phyloP scores from a whole-genome alignment of 2,797 vertebrate species.

The Mormyrops attenuatus region DNA sequence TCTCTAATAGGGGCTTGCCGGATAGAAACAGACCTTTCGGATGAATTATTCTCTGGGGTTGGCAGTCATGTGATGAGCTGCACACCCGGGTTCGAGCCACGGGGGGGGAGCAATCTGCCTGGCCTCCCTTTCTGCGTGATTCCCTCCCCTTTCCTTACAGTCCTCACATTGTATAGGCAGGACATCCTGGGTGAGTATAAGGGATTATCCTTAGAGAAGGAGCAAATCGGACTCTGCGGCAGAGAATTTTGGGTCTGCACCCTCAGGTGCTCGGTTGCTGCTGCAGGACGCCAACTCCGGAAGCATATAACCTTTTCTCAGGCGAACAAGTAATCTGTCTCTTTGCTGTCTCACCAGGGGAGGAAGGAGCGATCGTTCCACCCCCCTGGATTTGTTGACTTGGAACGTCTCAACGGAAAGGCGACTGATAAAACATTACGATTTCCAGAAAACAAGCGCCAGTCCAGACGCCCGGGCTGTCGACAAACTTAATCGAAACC shows the following conservation, averaged over 20 bases:
- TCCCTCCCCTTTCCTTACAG: constrained; percentile 39
- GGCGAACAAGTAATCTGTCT: neutral
- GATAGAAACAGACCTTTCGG: constrained; percentile 50
- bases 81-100: constrained; percentile 32
- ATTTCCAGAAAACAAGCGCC: neutral
- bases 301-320: neutral
- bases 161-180: constrained; percentile 60
- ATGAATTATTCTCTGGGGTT: constrained; percentile 41
- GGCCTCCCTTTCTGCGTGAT: constrained; percentile 21
- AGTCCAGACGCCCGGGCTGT: neutral
- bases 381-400: neutral
- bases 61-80: constrained; percentile 45
- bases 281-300: neutral
- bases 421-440: neutral
- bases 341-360: neutral
- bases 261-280: neutral
- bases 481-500: neutral
- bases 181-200: constrained; percentile 65
- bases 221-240: constrained; percentile 50
- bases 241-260: neutral
- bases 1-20: constrained; percentile 61
- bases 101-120: constrained; percentile 32
- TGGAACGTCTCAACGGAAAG: neutral
- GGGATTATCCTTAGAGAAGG: constrained; percentile 44
- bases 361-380: neutral